Conservation (phyloP, 2,113 vertebrate species). For the Haemorhous mexicanus region DNA sequence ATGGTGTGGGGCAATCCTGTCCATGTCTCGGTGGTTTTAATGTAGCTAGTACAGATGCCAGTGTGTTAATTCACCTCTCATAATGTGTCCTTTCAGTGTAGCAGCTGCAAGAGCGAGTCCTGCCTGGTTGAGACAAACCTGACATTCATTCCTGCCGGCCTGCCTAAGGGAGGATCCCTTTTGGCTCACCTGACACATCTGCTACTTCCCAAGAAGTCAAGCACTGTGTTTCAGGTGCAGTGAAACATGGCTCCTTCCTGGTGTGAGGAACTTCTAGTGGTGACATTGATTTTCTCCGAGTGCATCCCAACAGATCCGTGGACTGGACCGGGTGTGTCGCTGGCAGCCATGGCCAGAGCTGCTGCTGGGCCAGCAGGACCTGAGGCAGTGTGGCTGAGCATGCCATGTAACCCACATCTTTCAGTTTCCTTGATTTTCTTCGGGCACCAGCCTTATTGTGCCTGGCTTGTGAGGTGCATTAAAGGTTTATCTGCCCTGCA, state of each 20-base stretch:
- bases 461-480: not conserved
- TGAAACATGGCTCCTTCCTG: not conserved
- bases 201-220: not conserved
- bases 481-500: not conserved
- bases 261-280: not conserved
- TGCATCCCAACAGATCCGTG: not conserved
- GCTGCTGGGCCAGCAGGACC: not conserved
- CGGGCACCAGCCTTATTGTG: not conserved
- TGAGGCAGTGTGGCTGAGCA: rapidly evolving
- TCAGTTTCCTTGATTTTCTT: not conserved
- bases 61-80: constrained; percentile 13
- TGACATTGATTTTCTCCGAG: not conserved
- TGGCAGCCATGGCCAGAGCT: not conserved
- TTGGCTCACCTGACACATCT: constrained; percentile 17
- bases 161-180: constrained; percentile 5
- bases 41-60: not conserved
- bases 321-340: not conserved
- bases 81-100: constrained; percentile 23
- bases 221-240: not conserved
- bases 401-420: not conserved
- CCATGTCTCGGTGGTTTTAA: not conserved
- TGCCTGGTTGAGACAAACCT: not conserved
- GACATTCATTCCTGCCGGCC: not conserved
- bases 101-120: not conserved
- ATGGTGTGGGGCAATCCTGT: not conserved